Evolutionary conservation across 1,140 invertebrate genomes (phyloP).

Genomic region (Fragariocoptes setiger): DNA sequence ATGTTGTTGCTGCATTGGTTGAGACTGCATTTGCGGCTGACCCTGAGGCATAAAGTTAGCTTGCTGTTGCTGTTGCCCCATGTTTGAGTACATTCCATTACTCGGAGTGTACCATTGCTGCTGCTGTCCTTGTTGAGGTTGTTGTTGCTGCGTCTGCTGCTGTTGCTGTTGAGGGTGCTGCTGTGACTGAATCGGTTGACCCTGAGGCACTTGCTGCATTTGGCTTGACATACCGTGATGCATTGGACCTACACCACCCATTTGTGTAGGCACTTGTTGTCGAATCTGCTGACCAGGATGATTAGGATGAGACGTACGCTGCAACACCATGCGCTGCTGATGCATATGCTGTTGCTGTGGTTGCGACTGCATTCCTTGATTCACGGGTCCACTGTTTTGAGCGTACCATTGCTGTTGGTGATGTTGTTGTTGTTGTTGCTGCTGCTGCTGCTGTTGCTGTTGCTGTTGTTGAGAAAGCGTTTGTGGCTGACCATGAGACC

Average conservation of each 20-base stretch:
- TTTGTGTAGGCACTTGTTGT: no score
- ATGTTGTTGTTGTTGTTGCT: constrained; percentile 6
- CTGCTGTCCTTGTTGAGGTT: background rate
- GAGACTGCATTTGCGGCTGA: constrained; percentile 7
- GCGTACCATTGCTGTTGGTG: background rate
- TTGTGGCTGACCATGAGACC: no score
- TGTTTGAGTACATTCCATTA: background rate
- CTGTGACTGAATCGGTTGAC: background rate
- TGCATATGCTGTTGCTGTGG: background rate
- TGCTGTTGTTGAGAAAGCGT: constrained; percentile 2
- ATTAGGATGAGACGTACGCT: no score
- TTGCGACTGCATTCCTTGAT: background rate
- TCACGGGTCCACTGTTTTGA: background rate
- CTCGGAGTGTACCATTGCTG: background rate
- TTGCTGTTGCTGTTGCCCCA: background rate
- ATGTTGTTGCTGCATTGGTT: constrained; percentile 3
- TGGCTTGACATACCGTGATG: background rate
- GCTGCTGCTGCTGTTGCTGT: background rate
- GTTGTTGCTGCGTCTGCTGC: no score
- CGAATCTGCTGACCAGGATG: no score
- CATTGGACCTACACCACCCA: no score
- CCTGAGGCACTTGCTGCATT: background rate
- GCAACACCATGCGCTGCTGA: background rate
- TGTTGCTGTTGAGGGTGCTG: background rate
- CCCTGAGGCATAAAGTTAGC: constrained; percentile 1